Evolutionary conservation across 2,113 vertebrate species (phyloP), one percentile per base, ranked within the genome.

Genomic region (Lepisosteus osseus): DNA sequence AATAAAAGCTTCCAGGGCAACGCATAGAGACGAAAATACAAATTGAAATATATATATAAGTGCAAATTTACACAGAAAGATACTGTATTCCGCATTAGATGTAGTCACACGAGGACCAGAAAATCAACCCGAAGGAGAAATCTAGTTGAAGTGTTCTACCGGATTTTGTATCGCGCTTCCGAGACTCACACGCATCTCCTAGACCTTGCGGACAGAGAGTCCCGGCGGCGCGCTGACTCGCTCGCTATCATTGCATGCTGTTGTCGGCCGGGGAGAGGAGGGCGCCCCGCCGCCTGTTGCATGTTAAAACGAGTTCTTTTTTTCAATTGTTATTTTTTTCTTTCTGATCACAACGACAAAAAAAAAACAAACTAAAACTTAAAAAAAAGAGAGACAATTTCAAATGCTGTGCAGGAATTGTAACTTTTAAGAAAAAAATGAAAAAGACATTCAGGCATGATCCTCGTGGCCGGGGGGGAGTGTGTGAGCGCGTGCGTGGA

Each of bases 131-230:
- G 4, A 43, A 59, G 63, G 71, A 45, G n/a, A 40, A 64, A 69
- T 45, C 71, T 70, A 3, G 74, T 61, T 61, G 74, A 72, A 76
- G 78, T 80, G 82, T 84, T 82, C 79, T 92, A 90, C 89, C 82
- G 90, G 89, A 88, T 88, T 89, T 90, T 91, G 89, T 90, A 90
- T 88, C 87, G 91, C 90, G 91, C 84, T 82, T 85, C 62, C 79
- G 66, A 72, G 61, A 70, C 71, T 85, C 88, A 89, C 85, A 83
- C 84, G 88, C 89, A 92, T 88, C 88, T 81, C 90, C 83, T 81
- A 85, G 78, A 73, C 72, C 29, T 81, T 77, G 69, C 61, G 9
- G 9, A 51, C 47, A 51, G 47, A 29, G 47, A 51, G 9, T 51
- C 47, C 29, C 59, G 72, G 65, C 59, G 68, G 65, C 67, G 57